phyloP scores from a whole-genome alignment of 2,797 vertebrate genomes.

The Sciaenops ocellatus region DNA sequence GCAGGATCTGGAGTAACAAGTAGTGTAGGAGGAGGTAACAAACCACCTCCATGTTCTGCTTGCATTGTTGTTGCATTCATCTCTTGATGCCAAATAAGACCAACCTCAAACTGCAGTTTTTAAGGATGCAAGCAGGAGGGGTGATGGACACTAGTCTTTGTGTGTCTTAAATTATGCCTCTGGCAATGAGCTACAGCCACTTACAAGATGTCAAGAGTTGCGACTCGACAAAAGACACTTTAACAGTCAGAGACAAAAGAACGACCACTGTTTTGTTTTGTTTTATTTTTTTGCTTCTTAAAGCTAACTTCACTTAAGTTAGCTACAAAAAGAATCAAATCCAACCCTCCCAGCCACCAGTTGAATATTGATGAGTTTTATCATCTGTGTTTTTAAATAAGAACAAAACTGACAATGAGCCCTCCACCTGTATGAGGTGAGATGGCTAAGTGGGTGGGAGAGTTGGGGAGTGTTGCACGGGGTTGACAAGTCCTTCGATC shows the following conservation, averaged over 20 bases:
- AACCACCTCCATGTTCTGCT: constrained; percentile 52
- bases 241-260: constrained; percentile 74
- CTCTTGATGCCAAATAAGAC: constrained; percentile 76
- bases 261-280: constrained; percentile 64
- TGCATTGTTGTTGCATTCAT: constrained; percentile 69
- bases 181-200: constrained; percentile 81
- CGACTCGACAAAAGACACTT: constrained; percentile 80
- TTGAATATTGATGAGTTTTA: constrained; percentile 98
- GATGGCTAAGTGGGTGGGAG: constrained; percentile 71
- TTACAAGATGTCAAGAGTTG: constrained; percentile 83
- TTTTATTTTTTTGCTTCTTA: constrained; percentile 65
- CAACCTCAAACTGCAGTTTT: constrained; percentile 65
- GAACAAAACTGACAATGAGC: constrained; percentile 79
- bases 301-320: constrained; percentile 77
- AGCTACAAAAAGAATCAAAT: constrained; percentile 77
- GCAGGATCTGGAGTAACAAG: constrained; percentile 57
- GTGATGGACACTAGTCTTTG: constrained; percentile 71
- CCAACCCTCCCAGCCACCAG: constrained; percentile 84
- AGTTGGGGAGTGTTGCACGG: constrained; percentile 59
- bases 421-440: constrained; percentile 76
- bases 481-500: constrained; percentile 58
- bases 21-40: constrained; percentile 23
- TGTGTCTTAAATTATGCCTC: constrained; percentile 80
- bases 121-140: constrained; percentile 62
- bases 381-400: constrained; percentile 93